Conservation (phyloP, 2,113 vertebrate species). For the Crypturellus undulatus region DNA sequence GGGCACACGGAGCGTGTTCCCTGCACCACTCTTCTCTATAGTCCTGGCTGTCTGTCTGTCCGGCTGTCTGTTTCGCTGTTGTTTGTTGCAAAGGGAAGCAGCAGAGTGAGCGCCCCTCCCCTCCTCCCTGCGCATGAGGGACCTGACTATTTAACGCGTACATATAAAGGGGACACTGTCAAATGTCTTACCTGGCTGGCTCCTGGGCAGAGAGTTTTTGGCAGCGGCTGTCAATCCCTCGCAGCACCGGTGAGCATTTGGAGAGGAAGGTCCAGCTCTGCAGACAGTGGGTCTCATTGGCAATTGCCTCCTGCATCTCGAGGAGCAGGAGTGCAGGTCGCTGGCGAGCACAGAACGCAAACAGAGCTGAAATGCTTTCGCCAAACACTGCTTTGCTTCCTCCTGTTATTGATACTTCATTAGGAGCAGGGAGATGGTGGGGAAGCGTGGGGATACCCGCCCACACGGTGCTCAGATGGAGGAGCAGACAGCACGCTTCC, state of each 20-base stretch:
- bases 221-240: accelerated
- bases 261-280: neutral
- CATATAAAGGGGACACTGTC: constrained; percentile 14
- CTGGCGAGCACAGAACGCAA: neutral
- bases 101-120: constrained; percentile 21
- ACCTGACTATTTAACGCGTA: accelerated
- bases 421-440: neutral
- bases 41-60: constrained; percentile 38
- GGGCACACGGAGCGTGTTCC: neutral
- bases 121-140: neutral
- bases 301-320: neutral
- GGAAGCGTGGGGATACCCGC: neutral
- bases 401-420: neutral
- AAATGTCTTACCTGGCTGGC: neutral
- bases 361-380: neutral
- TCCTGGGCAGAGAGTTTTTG: neutral
- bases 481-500: neutral
- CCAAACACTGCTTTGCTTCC: neutral
- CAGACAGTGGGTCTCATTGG: neutral
- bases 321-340: neutral
- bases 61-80: neutral
- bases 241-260: accelerated
- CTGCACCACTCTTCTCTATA: constrained; percentile 47
- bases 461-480: neutral
- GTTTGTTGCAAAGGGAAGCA: constrained; percentile 66